phyloP scores from a whole-genome alignment of 2,888 invertebrate genomes.

The Macaria notata region DNA sequence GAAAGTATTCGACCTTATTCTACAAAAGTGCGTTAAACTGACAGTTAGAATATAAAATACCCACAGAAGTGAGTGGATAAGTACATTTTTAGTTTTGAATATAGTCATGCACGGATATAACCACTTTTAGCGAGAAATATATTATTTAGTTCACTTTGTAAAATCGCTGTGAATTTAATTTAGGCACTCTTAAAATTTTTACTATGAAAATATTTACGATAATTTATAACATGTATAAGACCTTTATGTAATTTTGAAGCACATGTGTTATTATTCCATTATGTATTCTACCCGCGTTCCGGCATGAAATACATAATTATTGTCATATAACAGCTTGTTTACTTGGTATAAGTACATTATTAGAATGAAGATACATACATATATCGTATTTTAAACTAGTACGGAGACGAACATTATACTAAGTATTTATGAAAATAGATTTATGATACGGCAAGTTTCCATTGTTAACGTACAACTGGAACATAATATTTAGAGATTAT shows the following conservation, averaged over 20 bases:
- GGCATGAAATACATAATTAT: constrained; percentile 35
- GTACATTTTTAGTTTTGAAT: too few species aligned
- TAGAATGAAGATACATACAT: too few species aligned
- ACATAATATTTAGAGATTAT: constrained; percentile 44
- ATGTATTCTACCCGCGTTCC: constrained; percentile 6
- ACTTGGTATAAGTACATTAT: not conserved
- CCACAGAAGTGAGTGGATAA: too few species aligned
- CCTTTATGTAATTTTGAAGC: not conserved
- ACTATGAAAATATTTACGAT: constrained; percentile 1
- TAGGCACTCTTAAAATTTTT: constrained; percentile 1
- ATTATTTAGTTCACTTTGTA: constrained; percentile 13
- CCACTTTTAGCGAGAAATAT: not conserved
- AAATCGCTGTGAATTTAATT: not conserved
- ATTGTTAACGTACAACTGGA: constrained; percentile 43
- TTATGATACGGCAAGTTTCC: constrained; percentile 40
- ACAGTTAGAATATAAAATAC: too few species aligned
- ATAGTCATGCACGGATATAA: too few species aligned
- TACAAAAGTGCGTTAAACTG: not conserved
- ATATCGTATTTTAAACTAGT: constrained; percentile 8
- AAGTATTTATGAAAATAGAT: constrained; percentile 36
- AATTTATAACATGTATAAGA: not conserved
- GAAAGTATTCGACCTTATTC: constrained; percentile 17
- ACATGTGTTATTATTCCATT: not conserved
- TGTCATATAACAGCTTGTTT: constrained; percentile 46
- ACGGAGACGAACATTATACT: constrained; percentile 50